phyloP scores from a whole-genome alignment of 1,140 invertebrate species.

The Trachelipus rathkii region DNA sequence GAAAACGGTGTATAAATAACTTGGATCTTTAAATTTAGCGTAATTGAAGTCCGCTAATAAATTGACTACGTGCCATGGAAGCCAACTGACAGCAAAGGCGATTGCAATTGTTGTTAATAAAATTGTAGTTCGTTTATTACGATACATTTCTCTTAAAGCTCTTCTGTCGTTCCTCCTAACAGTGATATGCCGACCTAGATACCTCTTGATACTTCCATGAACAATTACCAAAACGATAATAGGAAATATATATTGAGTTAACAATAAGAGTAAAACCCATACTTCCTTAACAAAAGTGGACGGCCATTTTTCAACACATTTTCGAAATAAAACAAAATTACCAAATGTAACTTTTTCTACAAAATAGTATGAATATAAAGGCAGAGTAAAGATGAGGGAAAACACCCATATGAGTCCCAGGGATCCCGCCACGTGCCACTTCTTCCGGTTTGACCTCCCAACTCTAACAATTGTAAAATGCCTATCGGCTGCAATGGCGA shows the following conservation, averaged over 20 bases:
- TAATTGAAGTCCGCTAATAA: slow-evolving; percentile 49
- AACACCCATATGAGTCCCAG: slow-evolving; percentile 52
- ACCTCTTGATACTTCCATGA: slow-evolving; percentile 55
- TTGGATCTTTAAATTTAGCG: slow-evolving; percentile 35
- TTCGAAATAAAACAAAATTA: slow-evolving; percentile 49
- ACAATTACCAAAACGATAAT: slow-evolving; percentile 56
- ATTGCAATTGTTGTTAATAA: slow-evolving; percentile 54
- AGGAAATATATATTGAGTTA: slow-evolving; percentile 58
- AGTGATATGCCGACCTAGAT: slow-evolving; percentile 49
- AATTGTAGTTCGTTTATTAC: slow-evolving; percentile 56
- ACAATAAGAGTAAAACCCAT: slow-evolving; percentile 55
- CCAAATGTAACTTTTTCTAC: slow-evolving; percentile 50
- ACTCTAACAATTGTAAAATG: slow-evolving; percentile 56
- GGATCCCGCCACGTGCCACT: slow-evolving; percentile 38
- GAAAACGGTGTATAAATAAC: slow-evolving; percentile 54
- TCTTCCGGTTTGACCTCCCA: slow-evolving; percentile 35
- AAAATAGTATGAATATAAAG: slow-evolving; percentile 54
- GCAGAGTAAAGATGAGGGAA: slow-evolving; percentile 51
- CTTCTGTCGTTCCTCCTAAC: slow-evolving; percentile 46
- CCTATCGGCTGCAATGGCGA: slow-evolving; percentile 60
- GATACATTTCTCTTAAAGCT: slow-evolving; percentile 51
- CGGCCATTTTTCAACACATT: slow-evolving; percentile 54
- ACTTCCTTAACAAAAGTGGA: slow-evolving; percentile 50
- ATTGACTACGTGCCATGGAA: slow-evolving; percentile 58
- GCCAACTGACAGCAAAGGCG: slow-evolving; percentile 55